Conservation (phyloP, 1,140 invertebrate genomes). For the Bombus breviceps region DNA sequence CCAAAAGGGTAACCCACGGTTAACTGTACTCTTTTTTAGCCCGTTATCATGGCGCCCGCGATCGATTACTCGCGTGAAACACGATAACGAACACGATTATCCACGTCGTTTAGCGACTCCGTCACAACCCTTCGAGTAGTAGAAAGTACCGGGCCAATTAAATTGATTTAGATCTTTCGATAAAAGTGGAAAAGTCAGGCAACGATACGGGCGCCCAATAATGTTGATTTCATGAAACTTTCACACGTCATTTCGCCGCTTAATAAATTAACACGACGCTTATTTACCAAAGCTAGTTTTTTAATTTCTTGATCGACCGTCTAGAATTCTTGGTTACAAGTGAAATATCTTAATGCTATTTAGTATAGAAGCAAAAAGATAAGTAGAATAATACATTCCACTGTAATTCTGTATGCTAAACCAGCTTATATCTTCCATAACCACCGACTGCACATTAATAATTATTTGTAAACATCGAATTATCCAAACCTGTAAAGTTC, state of each 20-base stretch:
- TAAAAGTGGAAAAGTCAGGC: neutral
- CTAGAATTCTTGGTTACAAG: neutral
- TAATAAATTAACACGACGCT: neutral
- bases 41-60: conserved; percentile 24
- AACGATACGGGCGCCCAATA: neutral
- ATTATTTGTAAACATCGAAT: neutral
- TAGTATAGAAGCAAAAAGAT: neutral
- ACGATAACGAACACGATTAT: neutral
- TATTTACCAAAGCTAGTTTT: no score
- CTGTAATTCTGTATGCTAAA: neutral
- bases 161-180: neutral
- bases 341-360: neutral
- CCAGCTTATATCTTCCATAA: neutral
- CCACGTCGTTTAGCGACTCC: neutral
- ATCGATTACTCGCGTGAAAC: neutral
- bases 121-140: neutral
- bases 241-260: neutral
- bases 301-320: neutral
- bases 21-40: conserved; percentile 47
- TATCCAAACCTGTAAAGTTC: neutral
- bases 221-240: neutral
- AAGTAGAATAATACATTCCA: neutral
- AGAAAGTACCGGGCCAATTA: neutral
- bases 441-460: no score
- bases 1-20: conserved; percentile 15